A percentile compares a stretch with the other conserved stretches of the same genome.
phyloP scores from a whole-genome alignment of 2,888 invertebrate genomes.

The Microdon myrmicae region DNA sequence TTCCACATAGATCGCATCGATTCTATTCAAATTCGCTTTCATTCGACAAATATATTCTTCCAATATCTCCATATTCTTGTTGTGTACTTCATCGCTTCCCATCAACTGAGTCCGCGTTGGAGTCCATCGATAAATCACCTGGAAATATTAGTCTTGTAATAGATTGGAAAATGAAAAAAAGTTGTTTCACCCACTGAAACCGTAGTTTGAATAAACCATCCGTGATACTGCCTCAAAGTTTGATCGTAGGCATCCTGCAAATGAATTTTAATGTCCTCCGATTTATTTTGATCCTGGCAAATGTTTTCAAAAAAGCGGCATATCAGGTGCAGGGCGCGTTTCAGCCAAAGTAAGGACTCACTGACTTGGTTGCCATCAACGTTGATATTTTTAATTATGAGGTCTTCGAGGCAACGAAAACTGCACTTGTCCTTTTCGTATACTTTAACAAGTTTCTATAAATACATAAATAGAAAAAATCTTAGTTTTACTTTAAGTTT shows the following conservation, averaged over 20 bases:
- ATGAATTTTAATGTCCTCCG: constrained; percentile 72
- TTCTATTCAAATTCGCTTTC: constrained; percentile 70
- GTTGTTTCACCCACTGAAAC: constrained; percentile 77
- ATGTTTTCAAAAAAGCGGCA: constrained; percentile 65
- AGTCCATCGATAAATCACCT: constrained; percentile 75
- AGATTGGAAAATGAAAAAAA: no score
- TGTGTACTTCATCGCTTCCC: constrained; percentile 66
- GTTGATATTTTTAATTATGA: constrained; percentile 73
- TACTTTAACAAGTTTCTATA: constrained; percentile 73
- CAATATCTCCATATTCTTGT: constrained; percentile 66
- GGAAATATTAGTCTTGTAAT: constrained; percentile 57
- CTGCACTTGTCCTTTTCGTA: constrained; percentile 69
- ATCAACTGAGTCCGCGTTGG: constrained; percentile 72
- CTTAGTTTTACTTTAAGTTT: no score
- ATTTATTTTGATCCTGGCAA: constrained; percentile 58
- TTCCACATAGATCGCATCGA: constrained; percentile 71
- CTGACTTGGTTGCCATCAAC: constrained; percentile 69
- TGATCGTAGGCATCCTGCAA: constrained; percentile 76
- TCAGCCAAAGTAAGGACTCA: constrained; percentile 79
- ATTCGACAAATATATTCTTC: constrained; percentile 69
- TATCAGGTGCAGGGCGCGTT: constrained; percentile 68
- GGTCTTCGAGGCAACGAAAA: constrained; percentile 74
- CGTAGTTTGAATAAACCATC: constrained; percentile 79
- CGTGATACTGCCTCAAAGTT: constrained; percentile 78
- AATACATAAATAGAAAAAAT: no score